Percentiles rank a stretch among this genome's conserved stretches.
Evolutionary conservation across 1,140 invertebrate genomes (phyloP).

Genomic region (Hylaeus anthracinus): DNA sequence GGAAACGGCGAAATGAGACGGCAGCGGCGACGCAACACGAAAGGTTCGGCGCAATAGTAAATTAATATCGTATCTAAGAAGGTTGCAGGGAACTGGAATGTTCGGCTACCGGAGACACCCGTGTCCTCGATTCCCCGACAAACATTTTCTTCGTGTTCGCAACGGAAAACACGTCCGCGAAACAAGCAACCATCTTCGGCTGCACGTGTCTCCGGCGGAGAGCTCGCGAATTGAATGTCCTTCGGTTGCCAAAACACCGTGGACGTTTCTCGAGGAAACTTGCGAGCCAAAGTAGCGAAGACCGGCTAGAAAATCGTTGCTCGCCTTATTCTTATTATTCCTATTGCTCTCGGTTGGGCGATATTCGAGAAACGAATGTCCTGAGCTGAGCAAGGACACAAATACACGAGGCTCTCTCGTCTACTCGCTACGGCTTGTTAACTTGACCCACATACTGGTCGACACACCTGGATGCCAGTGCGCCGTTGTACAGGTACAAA

Average conservation of each 20-base stretch:
- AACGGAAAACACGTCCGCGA: not conserved
- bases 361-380: constrained; percentile 25
- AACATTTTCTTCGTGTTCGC: too few species aligned
- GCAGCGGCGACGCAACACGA: too few species aligned
- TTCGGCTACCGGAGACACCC: too few species aligned
- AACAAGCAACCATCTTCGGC: not conserved
- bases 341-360: not conserved
- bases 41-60: too few species aligned
- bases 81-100: too few species aligned
- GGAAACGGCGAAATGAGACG: too few species aligned
- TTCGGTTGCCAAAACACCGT: not conserved
- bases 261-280: not conserved
- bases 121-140: too few species aligned
- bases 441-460: constrained; percentile 59
- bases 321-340: not conserved
- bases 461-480: constrained; percentile 42
- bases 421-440: constrained; percentile 44
- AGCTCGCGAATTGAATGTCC: not conserved
- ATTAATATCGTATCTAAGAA: too few species aligned
- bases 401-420: not conserved
- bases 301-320: not conserved
- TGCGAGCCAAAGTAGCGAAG: not conserved
- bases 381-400: not conserved
- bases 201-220: not conserved
- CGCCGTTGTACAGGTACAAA: not conserved